A percentile compares a stretch with the other conserved stretches of the same genome.
Conservation (phyloP, 2,113 vertebrate species). For the Centropus unirufus region DNA sequence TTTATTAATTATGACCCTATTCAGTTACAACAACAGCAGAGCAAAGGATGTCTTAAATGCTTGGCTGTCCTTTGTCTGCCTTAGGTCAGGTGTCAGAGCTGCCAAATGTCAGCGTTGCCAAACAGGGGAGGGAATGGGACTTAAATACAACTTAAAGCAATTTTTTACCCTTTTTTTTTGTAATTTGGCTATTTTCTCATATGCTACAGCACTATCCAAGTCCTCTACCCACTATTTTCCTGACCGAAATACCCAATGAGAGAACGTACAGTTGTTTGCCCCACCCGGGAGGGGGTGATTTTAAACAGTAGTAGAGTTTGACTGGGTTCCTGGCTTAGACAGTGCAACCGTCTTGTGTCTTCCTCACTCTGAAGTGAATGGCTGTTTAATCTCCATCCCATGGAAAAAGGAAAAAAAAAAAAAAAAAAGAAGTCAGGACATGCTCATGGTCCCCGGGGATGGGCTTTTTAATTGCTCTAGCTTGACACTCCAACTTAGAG, state of each 20-base stretch:
- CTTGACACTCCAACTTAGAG: slow-evolving; percentile 16
- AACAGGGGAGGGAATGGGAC: neutral
- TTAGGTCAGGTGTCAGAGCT: slow-evolving; percentile 35
- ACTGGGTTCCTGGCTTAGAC: neutral
- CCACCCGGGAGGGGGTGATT: neutral
- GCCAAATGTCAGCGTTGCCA: neutral
- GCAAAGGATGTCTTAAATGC: neutral
- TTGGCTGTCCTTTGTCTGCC: slow-evolving; percentile 15
- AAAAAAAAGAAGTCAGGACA: neutral
- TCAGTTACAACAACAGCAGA: neutral
- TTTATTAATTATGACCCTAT: slow-evolving; percentile 7
- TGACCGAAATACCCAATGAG: neutral
- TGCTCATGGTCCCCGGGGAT: neutral
- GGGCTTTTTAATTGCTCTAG: slow-evolving; percentile 23
- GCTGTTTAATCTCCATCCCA: slow-evolving; percentile 30
- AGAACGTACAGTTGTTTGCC: neutral
- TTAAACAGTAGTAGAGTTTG: neutral
- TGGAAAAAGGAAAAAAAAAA: neutral
- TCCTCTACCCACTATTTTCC: neutral
- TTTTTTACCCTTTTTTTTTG: neutral
- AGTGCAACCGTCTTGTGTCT: neutral
- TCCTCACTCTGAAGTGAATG: neutral
- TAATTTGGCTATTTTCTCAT: neutral
- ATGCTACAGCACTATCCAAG: neutral
- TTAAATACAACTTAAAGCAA: neutral